A percentile compares a stretch with the other conserved stretches of the same genome.
Conservation (phyloP, 2,888 invertebrate species). For the Pardosa pseudoannulata region DNA sequence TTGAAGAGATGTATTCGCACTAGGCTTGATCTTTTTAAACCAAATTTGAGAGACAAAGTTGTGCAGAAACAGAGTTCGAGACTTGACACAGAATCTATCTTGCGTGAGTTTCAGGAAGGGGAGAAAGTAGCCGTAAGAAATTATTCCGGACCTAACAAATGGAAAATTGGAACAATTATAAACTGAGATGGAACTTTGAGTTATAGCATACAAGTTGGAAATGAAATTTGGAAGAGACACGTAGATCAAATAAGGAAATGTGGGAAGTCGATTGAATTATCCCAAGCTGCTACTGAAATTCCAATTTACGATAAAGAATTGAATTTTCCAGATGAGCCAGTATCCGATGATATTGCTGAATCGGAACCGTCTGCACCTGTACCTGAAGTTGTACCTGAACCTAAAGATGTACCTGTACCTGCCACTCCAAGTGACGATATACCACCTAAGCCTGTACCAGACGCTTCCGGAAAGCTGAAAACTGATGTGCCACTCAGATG, state of each 20-base stretch:
- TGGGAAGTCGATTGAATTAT: constrained; percentile 53
- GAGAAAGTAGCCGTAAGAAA: constrained; percentile 47
- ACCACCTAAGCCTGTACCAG: too few species aligned
- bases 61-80: constrained; percentile 44
- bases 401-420: constrained; percentile 7
- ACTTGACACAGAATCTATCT: constrained; percentile 46
- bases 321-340: constrained; percentile 53
- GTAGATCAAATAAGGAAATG: constrained; percentile 49
- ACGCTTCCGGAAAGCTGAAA: constrained; percentile 8
- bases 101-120: constrained; percentile 46
- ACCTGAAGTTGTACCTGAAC: constrained; percentile 47
- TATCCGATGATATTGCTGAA: constrained; percentile 51
- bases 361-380: constrained; percentile 46
- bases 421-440: too few species aligned
- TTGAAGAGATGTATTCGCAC: constrained; percentile 42
- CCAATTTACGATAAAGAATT: constrained; percentile 51
- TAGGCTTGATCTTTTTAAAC: constrained; percentile 38
- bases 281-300: constrained; percentile 48
- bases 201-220: constrained; percentile 49
- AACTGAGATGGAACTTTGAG: constrained; percentile 47
- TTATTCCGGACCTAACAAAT: constrained; percentile 49
- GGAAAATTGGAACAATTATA: constrained; percentile 50
- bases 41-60: constrained; percentile 42
- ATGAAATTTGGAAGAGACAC: constrained; percentile 53
- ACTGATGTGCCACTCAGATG: not conserved